A percentile compares a stretch with the other conserved stretches of the same genome.
These are phyloP conservation scores for Pocillopora verrucosa DNA, from an alignment of 64 coral and sea anemone genomes.

Conservation along the genomic window DNA sequence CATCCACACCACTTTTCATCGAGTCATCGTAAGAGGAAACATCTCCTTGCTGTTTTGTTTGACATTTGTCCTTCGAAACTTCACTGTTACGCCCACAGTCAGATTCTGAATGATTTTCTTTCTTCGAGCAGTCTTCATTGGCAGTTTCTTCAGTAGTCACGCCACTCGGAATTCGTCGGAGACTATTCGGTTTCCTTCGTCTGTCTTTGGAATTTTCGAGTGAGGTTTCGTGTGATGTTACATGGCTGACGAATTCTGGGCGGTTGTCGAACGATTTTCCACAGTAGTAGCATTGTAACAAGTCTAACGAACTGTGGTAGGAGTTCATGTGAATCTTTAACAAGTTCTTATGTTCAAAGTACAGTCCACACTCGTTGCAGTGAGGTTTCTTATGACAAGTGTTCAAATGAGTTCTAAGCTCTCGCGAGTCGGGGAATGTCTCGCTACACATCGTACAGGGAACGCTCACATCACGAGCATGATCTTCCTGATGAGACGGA, in stretches of 20 bases:
- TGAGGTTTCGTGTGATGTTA: constrained; percentile 75
- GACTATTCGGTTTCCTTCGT: neutral
- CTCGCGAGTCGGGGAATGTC: constrained; percentile 56
- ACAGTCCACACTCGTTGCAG: constrained; percentile 75
- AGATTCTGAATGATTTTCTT: neutral
- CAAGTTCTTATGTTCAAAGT: constrained; percentile 91
- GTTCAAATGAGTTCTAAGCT: constrained; percentile 69
- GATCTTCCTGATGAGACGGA: neutral
- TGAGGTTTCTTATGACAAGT: constrained; percentile 68
- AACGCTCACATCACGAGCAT: constrained; percentile 11
- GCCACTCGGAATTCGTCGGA: constrained; percentile 15
- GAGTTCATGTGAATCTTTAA: constrained; percentile 86
- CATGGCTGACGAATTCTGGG: constrained; percentile 70
- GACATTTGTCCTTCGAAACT: neutral
- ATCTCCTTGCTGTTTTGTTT: neutral
- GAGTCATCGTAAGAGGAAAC: neutral
- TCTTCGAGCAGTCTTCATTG: neutral
- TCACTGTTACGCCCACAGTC: neutral
- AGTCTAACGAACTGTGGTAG: constrained; percentile 79
- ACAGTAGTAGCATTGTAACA: constrained; percentile 82
- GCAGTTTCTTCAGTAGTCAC: neutral
- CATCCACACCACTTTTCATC: neutral
- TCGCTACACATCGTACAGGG: constrained; percentile 73
- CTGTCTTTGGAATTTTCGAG: constrained; percentile 27
- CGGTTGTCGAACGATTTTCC: constrained; percentile 82